Base-by-base conservation (phyloP, 2,888 invertebrate species). In the Drosophila prolongata region DNA sequence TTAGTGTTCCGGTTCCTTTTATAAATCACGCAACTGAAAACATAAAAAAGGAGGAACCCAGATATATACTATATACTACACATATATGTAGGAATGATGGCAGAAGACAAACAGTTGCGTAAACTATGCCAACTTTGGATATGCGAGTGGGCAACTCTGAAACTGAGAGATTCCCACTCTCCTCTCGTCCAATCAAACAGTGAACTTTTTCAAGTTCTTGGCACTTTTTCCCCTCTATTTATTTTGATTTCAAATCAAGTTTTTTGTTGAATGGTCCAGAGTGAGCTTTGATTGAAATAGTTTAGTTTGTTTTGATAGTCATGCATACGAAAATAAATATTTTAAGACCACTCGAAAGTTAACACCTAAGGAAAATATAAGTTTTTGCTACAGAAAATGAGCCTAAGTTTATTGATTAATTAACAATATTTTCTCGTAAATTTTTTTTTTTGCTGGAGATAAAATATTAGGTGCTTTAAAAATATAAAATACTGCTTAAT, bases 241-340 rank as follows among this genome's bases (percentile, higher is more conserved):
- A 57, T 58, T 67, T 69, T 73, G 52, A 54, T 44, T 43, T 49
- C 49, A 43, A 72, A 52, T 60, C 47, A 56, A 49, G 46, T 62
- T 76, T 64, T 44, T 34, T 64, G 44, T 47, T 35, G 40, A 46
- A 16, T 49, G 46, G 50, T 61, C 47, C 35, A 77, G 67, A 83
- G 78, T 76, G 53, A 47, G 61, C 80, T 78, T 58, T 76, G 66
- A 66, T 80, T 56, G 74, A 61, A 80, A 74, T 79, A 72, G 65
- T 78, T 78, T 37, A 43, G 43, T 66, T 72, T 72, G 50, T 50
- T 66, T 66, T 66, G 24, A 65, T 55, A 80, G 61, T 30, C 57
- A 59, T 61, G 59, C 61, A 61, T 61, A 68, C 38, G 49, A 10
- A 56, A 59, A 35, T 24, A 66, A 56, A 67, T 67, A 54, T 58